Conservation (phyloP, 2,888 invertebrate genomes). For the Dysmachus trigonus region DNA sequence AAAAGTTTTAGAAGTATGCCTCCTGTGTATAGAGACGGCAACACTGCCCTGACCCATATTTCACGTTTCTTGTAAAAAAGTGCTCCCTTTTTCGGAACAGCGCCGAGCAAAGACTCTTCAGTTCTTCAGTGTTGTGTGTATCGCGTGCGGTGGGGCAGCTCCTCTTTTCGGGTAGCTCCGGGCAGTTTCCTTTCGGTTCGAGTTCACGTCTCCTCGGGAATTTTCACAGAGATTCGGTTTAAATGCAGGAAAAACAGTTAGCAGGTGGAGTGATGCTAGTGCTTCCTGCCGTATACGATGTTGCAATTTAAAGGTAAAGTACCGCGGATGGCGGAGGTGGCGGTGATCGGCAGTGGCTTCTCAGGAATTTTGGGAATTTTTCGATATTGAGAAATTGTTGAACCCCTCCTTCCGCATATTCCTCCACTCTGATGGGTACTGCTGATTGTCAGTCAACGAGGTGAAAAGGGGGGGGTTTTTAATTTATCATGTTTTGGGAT, state of each 20-base stretch:
- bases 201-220: neutral
- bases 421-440: neutral
- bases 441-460: neutral
- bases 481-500: slow-evolving; percentile 10
- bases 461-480: neutral
- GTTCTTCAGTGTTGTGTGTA: neutral
- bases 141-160: neutral
- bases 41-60: neutral
- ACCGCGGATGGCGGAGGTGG: neutral
- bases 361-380: neutral
- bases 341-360: neutral
- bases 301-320: neutral
- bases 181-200: neutral
- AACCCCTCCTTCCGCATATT: neutral
- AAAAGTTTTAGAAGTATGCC: neutral
- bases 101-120: neutral
- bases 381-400: neutral
- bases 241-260: neutral
- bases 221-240: neutral
- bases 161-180: neutral
- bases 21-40: neutral
- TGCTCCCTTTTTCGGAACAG: neutral
- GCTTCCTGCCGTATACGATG: neutral
- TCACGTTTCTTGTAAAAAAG: neutral
- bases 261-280: neutral